These are phyloP conservation scores for Semicossyphus pulcher DNA, from an alignment of 2,113 vertebrate species.

Conservation along the genomic window DNA sequence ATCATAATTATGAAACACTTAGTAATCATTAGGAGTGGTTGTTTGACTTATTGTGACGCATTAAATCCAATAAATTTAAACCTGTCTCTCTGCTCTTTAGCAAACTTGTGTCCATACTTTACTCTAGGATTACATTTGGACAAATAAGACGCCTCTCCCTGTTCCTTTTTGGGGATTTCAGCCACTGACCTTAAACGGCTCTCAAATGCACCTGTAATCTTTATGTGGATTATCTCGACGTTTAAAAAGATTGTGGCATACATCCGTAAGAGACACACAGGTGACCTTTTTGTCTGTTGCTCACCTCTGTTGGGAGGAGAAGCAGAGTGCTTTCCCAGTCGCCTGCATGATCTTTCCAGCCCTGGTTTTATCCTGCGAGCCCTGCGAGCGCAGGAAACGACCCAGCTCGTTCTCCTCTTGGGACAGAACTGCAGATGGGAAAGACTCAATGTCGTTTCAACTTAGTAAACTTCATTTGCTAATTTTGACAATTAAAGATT, in stretches of 20 bases:
- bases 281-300: not conserved
- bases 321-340: constrained; percentile 96
- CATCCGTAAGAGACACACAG: not conserved
- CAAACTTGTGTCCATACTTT: no score
- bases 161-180: not conserved
- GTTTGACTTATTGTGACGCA: no score
- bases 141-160: no score
- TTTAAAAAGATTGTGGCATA: not conserved
- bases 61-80: no score
- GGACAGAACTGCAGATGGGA: constrained; percentile 87
- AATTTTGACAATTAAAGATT: no score
- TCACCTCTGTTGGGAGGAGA: constrained; percentile 98
- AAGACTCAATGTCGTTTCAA: not conserved
- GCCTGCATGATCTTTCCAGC: constrained; percentile 99
- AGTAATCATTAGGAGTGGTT: no score
- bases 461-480: not conserved
- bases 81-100: no score
- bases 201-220: not conserved
- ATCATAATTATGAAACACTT: no score
- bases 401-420: constrained; percentile 98
- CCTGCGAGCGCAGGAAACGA: constrained; percentile 95
- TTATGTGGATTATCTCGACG: not conserved
- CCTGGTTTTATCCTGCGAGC: constrained; percentile 94
- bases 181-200: no score
- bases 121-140: not conserved